Evolutionary conservation across 64 coral and sea anemone genomes (phyloP).

Genomic region (Acropora yongei): DNA sequence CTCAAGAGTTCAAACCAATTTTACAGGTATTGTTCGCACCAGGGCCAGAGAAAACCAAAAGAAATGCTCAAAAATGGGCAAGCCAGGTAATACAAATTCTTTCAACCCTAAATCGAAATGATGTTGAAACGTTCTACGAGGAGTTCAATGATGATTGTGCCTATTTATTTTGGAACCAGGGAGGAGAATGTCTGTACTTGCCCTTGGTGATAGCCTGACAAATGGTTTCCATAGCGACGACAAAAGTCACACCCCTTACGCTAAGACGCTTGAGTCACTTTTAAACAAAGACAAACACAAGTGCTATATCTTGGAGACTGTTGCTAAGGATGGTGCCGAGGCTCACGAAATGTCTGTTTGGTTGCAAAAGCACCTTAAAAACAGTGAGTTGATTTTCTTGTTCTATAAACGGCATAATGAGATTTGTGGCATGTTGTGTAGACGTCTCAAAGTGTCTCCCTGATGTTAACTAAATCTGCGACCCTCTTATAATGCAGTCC

Average conservation of each 20-base stretch:
- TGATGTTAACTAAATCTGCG: no score
- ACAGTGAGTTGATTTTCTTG: slow-evolving; percentile 42
- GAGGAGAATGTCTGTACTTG: slow-evolving; percentile 73
- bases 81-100: slow-evolving; percentile 12
- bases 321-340: slow-evolving; percentile 78
- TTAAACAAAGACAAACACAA: slow-evolving; percentile 90
- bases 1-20: no score
- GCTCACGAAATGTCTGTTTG: slow-evolving; percentile 74
- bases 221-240: slow-evolving; percentile 79
- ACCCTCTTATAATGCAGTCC: no score
- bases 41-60: slow-evolving; percentile 42
- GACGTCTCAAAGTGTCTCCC: no score
- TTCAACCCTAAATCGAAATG: background rate
- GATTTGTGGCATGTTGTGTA: no score
- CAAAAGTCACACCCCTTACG: slow-evolving; percentile 77
- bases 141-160: no score
- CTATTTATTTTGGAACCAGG: slow-evolving; percentile 37
- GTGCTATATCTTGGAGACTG: slow-evolving; percentile 80
- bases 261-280: slow-evolving; percentile 78
- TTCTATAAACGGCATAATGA: background rate
- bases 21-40: slow-evolving; percentile 34
- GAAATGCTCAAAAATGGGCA: slow-evolving; percentile 62
- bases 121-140: no score
- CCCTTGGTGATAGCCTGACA: slow-evolving; percentile 91
- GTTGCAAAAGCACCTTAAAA: slow-evolving; percentile 70